Evolutionary conservation across 2,888 invertebrate species (phyloP).

Genomic region (Hymenopus coronatus): DNA sequence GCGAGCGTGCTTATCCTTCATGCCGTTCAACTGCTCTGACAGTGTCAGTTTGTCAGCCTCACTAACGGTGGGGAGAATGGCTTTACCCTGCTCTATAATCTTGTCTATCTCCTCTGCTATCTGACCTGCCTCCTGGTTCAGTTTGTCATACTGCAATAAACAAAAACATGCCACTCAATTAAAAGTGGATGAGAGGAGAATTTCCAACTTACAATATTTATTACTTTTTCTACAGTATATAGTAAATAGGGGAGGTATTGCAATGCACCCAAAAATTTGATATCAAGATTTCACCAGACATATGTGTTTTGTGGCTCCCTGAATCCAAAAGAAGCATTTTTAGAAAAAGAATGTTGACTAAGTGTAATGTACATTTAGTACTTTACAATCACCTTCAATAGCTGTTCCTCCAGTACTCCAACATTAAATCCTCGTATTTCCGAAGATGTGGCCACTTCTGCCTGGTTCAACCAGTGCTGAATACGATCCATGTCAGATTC

Average conservation of each 20-base stretch:
- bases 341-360: too few species aligned
- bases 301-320: too few species aligned
- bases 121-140: slow-evolving; percentile 70
- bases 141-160: slow-evolving; percentile 61
- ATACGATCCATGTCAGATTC: slow-evolving; percentile 79
- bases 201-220: too few species aligned
- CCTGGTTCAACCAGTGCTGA: slow-evolving; percentile 86
- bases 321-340: too few species aligned
- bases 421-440: slow-evolving; percentile 77
- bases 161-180: too few species aligned
- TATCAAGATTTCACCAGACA: too few species aligned
- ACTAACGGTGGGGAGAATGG: slow-evolving; percentile 73
- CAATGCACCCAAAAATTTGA: too few species aligned
- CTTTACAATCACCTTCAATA: slow-evolving; percentile 58
- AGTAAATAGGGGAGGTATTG: too few species aligned
- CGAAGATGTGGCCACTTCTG: slow-evolving; percentile 79
- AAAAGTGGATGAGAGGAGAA: too few species aligned
- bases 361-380: not conserved
- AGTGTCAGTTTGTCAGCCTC: slow-evolving; percentile 83
- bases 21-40: slow-evolving; percentile 72
- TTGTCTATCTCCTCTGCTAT: slow-evolving; percentile 70
- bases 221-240: too few species aligned
- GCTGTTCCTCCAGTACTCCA: slow-evolving; percentile 81
- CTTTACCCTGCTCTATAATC: slow-evolving; percentile 75
- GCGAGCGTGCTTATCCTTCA: slow-evolving; percentile 75